Evolutionary conservation across 92 coral and sea anemone genomes (phyloP), one percentile per base, ranked within the genome.

Genomic region (Pocillopora grandis): DNA sequence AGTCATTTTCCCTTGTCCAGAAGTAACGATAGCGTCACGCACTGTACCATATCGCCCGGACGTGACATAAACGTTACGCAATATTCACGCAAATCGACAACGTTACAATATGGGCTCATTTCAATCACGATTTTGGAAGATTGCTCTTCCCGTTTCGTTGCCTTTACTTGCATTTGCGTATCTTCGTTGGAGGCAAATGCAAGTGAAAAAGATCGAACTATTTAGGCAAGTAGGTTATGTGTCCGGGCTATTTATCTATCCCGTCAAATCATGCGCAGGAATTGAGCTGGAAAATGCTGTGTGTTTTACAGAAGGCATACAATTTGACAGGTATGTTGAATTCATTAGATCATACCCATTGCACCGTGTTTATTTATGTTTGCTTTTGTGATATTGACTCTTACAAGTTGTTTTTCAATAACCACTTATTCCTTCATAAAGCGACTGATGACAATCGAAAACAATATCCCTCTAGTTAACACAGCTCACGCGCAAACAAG

Each of bases 251-350:
- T 76, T 64, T n/a, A 82, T 94, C 42, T 94, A 92, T 79, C 98
- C 99, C 6, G 90, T 94, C 18, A 97, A 97, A 67, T 94, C 99
- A 12, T 94, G 98, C 84, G 88, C 76, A 64, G 98, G 94, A 33
- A 88, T 94, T 48, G 58, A 71, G 61, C 64, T 94, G 12, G 82
- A 82, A 52, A 62, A 81, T n/a, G 85, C 94, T 1, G 58, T 71
- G 36, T 90, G 94, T 75, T 71, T 89, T 36, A 86, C 65, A 5
- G 88, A 79, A 36, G 98, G 99, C 55, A 49, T 89, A 58, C 59
- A 66, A 56, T 66, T 87, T 37, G 98, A 96, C 93, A 94, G 98
- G 98, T 94, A 65, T 35, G 49, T 63, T 61, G 12, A 16, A 33
- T 76, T 36, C 55, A 17, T 17, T 69, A 0, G 52, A 27, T 15